A percentile compares a stretch with the other conserved stretches of the same genome.
Conservation (phyloP, 2,888 invertebrate species). For the Orthonevra nobilis region DNA sequence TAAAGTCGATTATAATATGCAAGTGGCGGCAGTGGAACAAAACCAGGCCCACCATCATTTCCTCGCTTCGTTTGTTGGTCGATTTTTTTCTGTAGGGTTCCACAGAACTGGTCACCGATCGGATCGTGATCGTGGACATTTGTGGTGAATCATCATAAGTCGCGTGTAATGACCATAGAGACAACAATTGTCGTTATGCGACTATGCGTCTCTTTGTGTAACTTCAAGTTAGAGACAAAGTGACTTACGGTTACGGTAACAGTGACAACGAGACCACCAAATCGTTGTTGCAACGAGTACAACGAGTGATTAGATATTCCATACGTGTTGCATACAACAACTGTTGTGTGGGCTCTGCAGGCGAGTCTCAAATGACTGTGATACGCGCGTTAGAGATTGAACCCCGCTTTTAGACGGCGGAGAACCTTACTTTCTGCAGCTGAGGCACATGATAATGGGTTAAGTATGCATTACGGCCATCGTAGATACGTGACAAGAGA, state of each 20-base stretch:
- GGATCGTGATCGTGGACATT: slow-evolving; percentile 57
- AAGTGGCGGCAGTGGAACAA: slow-evolving; percentile 28
- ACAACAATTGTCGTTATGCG: slow-evolving; percentile 65
- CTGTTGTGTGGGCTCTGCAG: slow-evolving; percentile 16
- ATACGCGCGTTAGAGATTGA: slow-evolving; percentile 54
- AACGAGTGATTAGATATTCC: slow-evolving; percentile 59
- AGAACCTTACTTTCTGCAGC: slow-evolving; percentile 36
- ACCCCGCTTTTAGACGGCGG: slow-evolving; percentile 8
- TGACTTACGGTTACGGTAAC: slow-evolving; percentile 64
- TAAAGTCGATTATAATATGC: slow-evolving; percentile 62
- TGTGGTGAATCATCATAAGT: slow-evolving; percentile 65
- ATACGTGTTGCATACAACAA: slow-evolving; percentile 39
- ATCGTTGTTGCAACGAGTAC: slow-evolving; percentile 60
- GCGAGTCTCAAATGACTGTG: slow-evolving; percentile 43
- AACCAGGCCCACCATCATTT: slow-evolving; percentile 20
- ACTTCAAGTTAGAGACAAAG: slow-evolving; percentile 38
- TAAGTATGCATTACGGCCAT: slow-evolving; percentile 58
- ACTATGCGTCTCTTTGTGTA: slow-evolving; percentile 33
- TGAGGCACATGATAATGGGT: slow-evolving; percentile 56
- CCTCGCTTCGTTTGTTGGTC: slow-evolving; percentile 29
- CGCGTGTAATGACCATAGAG: slow-evolving; percentile 61
- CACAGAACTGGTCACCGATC: slow-evolving; percentile 28
- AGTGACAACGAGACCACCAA: no score
- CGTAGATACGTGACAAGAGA: slow-evolving; percentile 62
- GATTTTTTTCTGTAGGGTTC: slow-evolving; percentile 62